Evolutionary conservation across 1,140 invertebrate genomes (phyloP).

Genomic region (Nymphalis io): DNA sequence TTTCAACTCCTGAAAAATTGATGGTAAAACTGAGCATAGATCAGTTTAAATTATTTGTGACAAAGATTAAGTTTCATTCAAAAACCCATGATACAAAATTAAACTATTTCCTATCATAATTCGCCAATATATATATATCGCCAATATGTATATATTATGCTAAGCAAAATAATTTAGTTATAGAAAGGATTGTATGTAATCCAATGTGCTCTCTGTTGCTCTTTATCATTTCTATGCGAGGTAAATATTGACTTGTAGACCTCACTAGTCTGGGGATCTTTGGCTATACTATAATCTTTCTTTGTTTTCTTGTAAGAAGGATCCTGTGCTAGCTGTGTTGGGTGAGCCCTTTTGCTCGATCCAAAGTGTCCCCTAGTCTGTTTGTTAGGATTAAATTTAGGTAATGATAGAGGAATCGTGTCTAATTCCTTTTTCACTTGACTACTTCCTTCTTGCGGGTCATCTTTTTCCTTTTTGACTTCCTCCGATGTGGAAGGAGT

Average conservation of each 20-base stretch:
- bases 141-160: no score
- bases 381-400: conserved; percentile 74
- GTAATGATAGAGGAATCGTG: conserved; percentile 70
- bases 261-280: conserved; percentile 93
- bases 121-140: no score
- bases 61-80: no score
- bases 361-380: conserved; percentile 71
- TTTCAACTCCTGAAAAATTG: no score
- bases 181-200: conserved; percentile 98
- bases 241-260: conserved; percentile 98
- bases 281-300: conserved; percentile 91
- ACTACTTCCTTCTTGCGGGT: conserved; percentile 40
- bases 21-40: no score
- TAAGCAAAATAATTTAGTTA: conserved; percentile 83
- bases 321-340: conserved; percentile 79
- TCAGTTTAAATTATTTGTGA: no score
- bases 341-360: conserved; percentile 61
- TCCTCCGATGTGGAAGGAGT: conserved; percentile 42
- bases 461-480: conserved; percentile 38
- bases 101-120: no score
- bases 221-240: conserved; percentile 90
- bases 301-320: conserved; percentile 89
- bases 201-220: conserved; percentile 96
- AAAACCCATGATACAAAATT: no score
- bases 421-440: conserved; percentile 66